Base-by-base conservation (phyloP, 2,888 invertebrate species). In the Drosophila emarginata region DNA sequence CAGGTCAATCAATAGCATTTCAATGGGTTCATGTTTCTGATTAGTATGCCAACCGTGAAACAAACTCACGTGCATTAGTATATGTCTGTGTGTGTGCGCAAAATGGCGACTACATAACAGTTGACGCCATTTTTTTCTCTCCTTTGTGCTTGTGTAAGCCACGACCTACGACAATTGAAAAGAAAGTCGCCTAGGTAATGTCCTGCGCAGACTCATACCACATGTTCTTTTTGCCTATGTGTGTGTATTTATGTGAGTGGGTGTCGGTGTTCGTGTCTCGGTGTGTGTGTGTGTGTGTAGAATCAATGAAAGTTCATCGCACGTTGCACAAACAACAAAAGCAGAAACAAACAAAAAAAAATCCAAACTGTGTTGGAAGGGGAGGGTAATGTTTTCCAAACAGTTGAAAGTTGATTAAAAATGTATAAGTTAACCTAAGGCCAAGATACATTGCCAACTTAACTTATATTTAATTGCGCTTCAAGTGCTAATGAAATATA, bases 1-100 rank as follows among this genome's bases (percentile, higher is more conserved):
- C 83, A 89, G 89, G 89, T 90, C 89, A 89, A 89, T 89, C 89
- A 87, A 90, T 89, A 89, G 77, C 67, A 68, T 72, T 78, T 79
- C 74, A 79, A 76, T 75, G 74, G 66, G 61, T 39, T 61, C 69
- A 40, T 15, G 57, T 58, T 74, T 77, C 76, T 71, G 76, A 87
- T 77, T 85, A 75, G 65, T 75, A 64, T 79, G 80, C 69, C 74
- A 72, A 63, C 61, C 59, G 62, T 62, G 69, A 69, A 69, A 68
- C 26, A 51, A 56, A 58, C 65, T 64, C 57, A 21, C 53, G 57
- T 62, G 37, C 51, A 14, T 45, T 23, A 51, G 45, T 72, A 45
- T 63, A 57, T 59, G 54, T 59, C 15, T 51, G 14, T 54, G n/a
- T 56, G 28, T 58, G 60, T 40, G 40, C 53, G 59, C 61, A 72